Base-by-base conservation (phyloP, 2,797 vertebrate genomes). In the Stomatorhinus walkeri region DNA sequence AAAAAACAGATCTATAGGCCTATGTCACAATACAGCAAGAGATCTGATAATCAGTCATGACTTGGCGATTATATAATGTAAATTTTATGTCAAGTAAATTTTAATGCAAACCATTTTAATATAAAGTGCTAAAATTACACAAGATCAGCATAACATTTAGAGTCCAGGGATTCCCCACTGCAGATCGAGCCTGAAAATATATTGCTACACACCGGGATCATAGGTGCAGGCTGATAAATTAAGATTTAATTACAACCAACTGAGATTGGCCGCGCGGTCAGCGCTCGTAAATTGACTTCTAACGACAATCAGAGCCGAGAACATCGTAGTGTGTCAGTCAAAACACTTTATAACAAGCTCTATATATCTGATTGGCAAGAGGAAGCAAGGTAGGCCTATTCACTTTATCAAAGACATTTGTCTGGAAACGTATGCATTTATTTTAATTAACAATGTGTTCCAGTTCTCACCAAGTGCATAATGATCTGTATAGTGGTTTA, bases 221-320 rank as follows among this genome's bases (percentile, higher is more conserved):
- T 32, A n/a, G 24, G 86, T 52, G 40, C 32, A 89, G 85, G 89
- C 87, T 83, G 89, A 81, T 90, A 89, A 88, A 91, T 88, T 89
- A 87, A 89, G 86, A 90, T 91, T 89, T 89, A 91, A 91, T 90
- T 91, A 89, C 90, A 90, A 87, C 81, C 88, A 87, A 68, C 59
- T 87, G 64, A 87, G 85, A 83, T 89, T 85, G 89, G 46, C 89
- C 36, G 52, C 51, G 87, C 64, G 52, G 87, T 88, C 84, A 49
- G 85, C 61, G 59, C 89, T 90, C 90, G 59, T 91, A 91, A 91
- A 91, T 91, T 84, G 49, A 64, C 56, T 28, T 85, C 51, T 89
- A 90, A 90, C 87, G 86, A 88, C 89, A 87, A 43, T 52, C 89
- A 52, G 87, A 90, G 88, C 88, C 64, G 85, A 86, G 88, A 88